Evolutionary conservation across 1,140 invertebrate species (phyloP).

Genomic region (Magallana ariakensis): DNA sequence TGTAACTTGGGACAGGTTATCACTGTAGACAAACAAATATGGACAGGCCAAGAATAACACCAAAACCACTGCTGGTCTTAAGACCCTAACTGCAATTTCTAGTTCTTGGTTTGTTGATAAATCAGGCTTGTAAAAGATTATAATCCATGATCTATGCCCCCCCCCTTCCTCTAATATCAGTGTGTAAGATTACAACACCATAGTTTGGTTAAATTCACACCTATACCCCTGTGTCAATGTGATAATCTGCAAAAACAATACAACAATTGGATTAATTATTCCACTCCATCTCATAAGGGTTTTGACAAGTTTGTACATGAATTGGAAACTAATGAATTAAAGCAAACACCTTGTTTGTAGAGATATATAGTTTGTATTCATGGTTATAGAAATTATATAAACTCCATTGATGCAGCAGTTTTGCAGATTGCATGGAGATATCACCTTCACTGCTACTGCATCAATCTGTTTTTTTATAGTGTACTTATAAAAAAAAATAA

Average conservation of each 20-base stretch:
- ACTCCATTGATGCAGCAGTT: neutral
- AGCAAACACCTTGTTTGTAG: neutral
- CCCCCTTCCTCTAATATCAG: neutral
- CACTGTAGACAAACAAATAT: neutral
- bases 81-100: slow-evolving; percentile 9
- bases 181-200: slow-evolving; percentile 4
- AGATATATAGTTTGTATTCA: neutral
- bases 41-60: slow-evolving; percentile 25
- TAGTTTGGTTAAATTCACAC: slow-evolving; percentile 13
- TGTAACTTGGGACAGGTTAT: neutral
- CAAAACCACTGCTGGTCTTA: neutral
- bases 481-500: neutral
- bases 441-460: neutral
- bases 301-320: slow-evolving; percentile 12
- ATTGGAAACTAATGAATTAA: slow-evolving; percentile 9
- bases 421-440: neutral
- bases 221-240: neutral
- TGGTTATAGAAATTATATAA: neutral
- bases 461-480: neutral
- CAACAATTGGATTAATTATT: slow-evolving; percentile 19
- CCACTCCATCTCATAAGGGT: neutral
- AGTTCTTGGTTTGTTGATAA: slow-evolving; percentile 18
- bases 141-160: neutral
- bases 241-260: slow-evolving; percentile 18
- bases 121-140: neutral